Conservation (phyloP, 2,113 vertebrate species). For the Oreocharis arfaki region DNA sequence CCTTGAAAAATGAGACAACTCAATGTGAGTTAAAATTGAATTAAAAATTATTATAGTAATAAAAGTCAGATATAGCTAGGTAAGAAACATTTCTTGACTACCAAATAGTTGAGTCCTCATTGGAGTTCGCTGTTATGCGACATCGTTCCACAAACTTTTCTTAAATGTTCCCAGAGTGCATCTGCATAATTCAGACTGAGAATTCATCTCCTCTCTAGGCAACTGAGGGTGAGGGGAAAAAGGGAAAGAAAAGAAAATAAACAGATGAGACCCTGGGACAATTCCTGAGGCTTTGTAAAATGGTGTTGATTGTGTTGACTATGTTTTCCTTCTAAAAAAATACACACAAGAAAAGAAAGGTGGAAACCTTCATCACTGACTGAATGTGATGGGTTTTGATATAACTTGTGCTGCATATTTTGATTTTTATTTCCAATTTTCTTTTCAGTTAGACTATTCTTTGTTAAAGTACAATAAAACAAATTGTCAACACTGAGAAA, state of each 20-base stretch:
- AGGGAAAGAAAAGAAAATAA: fast-evolving
- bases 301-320: neutral
- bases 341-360: neutral
- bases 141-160: fast-evolving
- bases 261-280: neutral
- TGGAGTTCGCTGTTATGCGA: neutral
- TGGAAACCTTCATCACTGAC: neutral
- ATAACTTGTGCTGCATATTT: neutral
- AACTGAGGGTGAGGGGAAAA: fast-evolving
- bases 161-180: neutral
- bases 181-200: neutral
- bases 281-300: neutral
- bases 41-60: neutral
- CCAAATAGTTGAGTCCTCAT: neutral
- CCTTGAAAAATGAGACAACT: neutral
- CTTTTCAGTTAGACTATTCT: neutral
- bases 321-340: neutral
- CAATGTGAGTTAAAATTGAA: neutral
- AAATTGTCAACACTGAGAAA: neutral
- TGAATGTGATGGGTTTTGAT: neutral
- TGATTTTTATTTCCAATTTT: neutral
- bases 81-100: neutral
- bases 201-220: neutral
- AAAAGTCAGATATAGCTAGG: neutral
- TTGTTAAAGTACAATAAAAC: neutral